Conservation (phyloP, 2,888 invertebrate species). For the Tipula vernalis region DNA sequence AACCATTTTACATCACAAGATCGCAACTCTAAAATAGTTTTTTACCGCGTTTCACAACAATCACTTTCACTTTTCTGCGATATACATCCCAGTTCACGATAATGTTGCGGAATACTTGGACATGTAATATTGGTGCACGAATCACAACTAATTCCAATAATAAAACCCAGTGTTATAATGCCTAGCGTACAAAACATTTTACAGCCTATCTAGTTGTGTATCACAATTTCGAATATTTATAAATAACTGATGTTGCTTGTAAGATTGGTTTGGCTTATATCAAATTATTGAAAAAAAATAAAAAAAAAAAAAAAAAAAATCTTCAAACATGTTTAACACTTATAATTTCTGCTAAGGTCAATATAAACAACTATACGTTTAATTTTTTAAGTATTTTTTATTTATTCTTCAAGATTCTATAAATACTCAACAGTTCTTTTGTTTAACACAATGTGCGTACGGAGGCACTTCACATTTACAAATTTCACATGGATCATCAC, state of each 20-base stretch:
- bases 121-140: neutral
- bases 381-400: neutral
- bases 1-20: too few relatives aligned
- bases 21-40: neutral
- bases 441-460: slow-evolving; percentile 33
- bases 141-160: neutral
- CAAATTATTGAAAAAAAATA: neutral
- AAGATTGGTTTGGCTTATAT: neutral
- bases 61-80: slow-evolving; percentile 14
- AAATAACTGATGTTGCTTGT: neutral
- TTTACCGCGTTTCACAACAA: slow-evolving; percentile 14
- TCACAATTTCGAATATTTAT: neutral
- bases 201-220: neutral
- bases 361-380: neutral
- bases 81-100: slow-evolving; percentile 16
- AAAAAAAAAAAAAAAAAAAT: neutral
- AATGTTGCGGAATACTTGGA: slow-evolving; percentile 13
- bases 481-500: slow-evolving; percentile 33
- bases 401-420: neutral
- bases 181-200: neutral
- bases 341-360: neutral
- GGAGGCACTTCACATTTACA: slow-evolving; percentile 39
- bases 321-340: neutral
- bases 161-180: neutral
- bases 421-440: neutral